A percentile compares a stretch with the other conserved stretches of the same genome.
These are phyloP conservation scores for Papilio dardanus DNA, from an alignment of 1,140 invertebrate species.

Conservation along the genomic window DNA sequence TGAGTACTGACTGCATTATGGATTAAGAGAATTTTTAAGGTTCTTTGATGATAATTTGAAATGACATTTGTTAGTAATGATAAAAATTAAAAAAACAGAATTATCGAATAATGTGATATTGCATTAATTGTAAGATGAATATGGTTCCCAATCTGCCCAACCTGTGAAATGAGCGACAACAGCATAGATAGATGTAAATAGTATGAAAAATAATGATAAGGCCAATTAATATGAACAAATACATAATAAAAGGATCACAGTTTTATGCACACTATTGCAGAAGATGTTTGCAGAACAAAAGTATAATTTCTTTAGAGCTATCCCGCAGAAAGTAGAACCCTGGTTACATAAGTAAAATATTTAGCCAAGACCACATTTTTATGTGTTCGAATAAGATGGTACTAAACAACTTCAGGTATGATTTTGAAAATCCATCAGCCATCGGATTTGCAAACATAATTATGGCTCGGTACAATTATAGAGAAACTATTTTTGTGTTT, in stretches of 20 bases:
- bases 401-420: background rate
- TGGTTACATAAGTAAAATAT: conserved; percentile 8
- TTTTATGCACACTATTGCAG: background rate
- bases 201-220: background rate
- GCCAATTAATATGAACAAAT: background rate
- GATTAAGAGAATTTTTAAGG: background rate
- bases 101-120: background rate
- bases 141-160: background rate
- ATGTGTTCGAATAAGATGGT: background rate
- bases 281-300: conserved; percentile 8
- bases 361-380: conserved; percentile 29
- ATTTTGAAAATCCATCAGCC: conserved; percentile 17
- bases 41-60: background rate
- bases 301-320: background rate
- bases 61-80: conserved; percentile 1
- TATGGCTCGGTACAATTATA: conserved; percentile 5
- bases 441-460: conserved; percentile 1
- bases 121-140: background rate
- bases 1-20: background rate
- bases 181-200: conserved; percentile 5
- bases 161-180: background rate
- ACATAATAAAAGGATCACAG: background rate
- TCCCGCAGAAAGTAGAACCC: conserved; percentile 5
- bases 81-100: background rate
- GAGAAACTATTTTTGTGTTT: conserved; percentile 34